Evolutionary conservation across 1,140 invertebrate genomes (phyloP), one percentile per base, ranked within the genome.

Genomic region (Formica selysi): DNA sequence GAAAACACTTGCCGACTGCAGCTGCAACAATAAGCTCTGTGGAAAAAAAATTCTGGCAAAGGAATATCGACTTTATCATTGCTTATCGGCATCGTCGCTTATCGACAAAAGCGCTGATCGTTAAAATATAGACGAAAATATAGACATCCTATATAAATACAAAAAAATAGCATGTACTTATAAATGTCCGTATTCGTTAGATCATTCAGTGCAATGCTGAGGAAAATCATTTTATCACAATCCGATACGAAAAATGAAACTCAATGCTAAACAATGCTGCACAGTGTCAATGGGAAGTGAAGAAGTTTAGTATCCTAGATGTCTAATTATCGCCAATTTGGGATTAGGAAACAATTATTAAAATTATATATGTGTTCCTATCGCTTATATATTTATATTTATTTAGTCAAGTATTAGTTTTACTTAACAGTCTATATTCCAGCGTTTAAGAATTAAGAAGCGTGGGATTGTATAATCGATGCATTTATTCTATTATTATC

Each of bases 351-450:
- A 67, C 62, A 7, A 29, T 57, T 54, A 70, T 41, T 80, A 22
- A 38, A 29, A 32, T 32, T 32, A 57, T 13, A 59, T 22, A 13
- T 80, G 13, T 41, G 38, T 70, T 80, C 65, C 64, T 70, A 70
- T 54, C 44, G 44, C 64, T 51, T 76, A 29, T 29, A 29, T 68
- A 76, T 79, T 79, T 65, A 67, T 79, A 79, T 79, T 79, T 79
- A 79, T 79, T 67, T 51, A 51, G 16, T 67, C 22, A 79, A n/a
- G n/a, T 22, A 48, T 78, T 76, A 76, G 41, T 78, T 78, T 32
- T 78, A n/a, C 19, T n/a, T 54, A 78, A 79, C 48, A 44, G 32
- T 79, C 6, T 22, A 65, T 22, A 65, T 79, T 22, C 22, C 61
- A 48, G 41, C 76, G 36, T 4, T 44, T 78, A 6, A 48, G 41